Evolutionary conservation across 2,113 vertebrate species (phyloP), one percentile per base, ranked within the genome.

Genomic region (Eolophus roseicapilla): DNA sequence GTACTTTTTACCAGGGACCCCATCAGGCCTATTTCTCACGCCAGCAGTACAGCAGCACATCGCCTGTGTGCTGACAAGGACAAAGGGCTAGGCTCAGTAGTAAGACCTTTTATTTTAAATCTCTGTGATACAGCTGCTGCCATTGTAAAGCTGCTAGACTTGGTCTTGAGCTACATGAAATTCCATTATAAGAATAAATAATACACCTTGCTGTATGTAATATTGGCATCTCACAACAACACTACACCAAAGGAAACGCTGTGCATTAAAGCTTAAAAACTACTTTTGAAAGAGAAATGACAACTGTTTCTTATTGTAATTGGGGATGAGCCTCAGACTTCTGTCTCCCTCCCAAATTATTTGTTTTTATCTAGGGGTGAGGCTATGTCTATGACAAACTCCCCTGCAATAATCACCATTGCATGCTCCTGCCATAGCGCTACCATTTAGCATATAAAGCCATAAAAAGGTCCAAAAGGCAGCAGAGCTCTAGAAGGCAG

Each of bases 1-100:
- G 41, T 84, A 79, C 23, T 91, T 97, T 95, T 92, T 70, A 95
- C 69, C 68, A 31, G 59, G 81, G 88, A 78, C 28, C 41, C 14
- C 35, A 33, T 50, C 27, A 63, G 73, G 37, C 37, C 41, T 74
- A 7, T 81, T 95, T 88, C 83, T 92, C 33, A 46, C 59, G 70
- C 57, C 44, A 63, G 88, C 83, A 92, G 44, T 29, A 82, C 0
- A 4, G 83, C 39, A 65, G 73, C 53, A 46, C n/a, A 62, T n/a
- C 9, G 10, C 63, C 81, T 83, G 29, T n/a, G 33, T 0, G 3
- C 84, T 80, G 82, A 81, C 50, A 87, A 94, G 89, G 85, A 96
- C 70, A 69, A 78, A 90, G 53, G 71, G 47, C 76, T 78, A 69
- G 0, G 1, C 57, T 76, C 53, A 21, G 23, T 35, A 86, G 64